These are phyloP conservation scores for Arctocebus calabarensis DNA, from an alignment of 2,797 vertebrate species.

Conservation along the genomic window DNA sequence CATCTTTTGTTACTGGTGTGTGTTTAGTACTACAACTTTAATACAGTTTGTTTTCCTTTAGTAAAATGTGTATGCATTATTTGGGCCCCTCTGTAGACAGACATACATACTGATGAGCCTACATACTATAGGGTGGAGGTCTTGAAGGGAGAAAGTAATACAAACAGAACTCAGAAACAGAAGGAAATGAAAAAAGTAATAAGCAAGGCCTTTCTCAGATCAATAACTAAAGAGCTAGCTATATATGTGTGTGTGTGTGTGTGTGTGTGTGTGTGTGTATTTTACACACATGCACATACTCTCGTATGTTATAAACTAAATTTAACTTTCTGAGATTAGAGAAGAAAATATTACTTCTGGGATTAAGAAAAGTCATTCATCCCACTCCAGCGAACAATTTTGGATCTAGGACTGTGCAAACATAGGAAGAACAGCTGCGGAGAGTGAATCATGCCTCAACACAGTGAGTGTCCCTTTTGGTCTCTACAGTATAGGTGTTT, in stretches of 20 bases:
- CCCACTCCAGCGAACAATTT: not conserved
- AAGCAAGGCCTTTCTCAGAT: not conserved
- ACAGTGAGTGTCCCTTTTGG: not conserved
- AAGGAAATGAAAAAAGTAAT: not conserved
- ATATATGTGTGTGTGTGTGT: not conserved
- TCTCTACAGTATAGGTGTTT: not conserved
- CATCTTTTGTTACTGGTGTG: too few relatives aligned
- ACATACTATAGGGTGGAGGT: not conserved
- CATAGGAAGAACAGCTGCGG: not conserved
- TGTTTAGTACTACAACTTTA: too few relatives aligned
- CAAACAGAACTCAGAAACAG: not conserved
- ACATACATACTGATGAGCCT: not conserved
- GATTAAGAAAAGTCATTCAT: not conserved
- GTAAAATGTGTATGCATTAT: too few relatives aligned
- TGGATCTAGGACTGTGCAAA: not conserved
- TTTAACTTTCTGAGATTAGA: not conserved
- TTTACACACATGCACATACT: too few relatives aligned
- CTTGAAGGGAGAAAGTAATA: not conserved
- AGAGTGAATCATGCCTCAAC: not conserved
- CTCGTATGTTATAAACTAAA: not conserved
- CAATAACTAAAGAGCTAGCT: not conserved
- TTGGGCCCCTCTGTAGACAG: too few relatives aligned
- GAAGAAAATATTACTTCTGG: not conserved
- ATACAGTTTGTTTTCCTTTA: too few relatives aligned
- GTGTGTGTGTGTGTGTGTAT: not conserved